Evolutionary conservation across 2,113 vertebrate species (phyloP), one percentile per base, ranked within the genome.

Genomic region (Paraplagusia blochii): DNA sequence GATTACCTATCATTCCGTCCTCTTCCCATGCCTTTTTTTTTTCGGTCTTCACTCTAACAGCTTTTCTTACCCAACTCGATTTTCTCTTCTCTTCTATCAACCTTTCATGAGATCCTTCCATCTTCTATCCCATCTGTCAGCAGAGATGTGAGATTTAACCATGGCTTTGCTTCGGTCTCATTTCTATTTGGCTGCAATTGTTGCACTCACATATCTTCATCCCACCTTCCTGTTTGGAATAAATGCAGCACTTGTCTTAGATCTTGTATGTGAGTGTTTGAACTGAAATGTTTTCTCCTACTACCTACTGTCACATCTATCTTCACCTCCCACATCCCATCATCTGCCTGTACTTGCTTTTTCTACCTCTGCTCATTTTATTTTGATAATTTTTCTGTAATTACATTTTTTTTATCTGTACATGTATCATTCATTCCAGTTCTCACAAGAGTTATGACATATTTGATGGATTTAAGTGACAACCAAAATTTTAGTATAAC

Each of bases 201-300:
- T 15, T 38, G 17, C 7, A 8, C 18, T 52, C n/a, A 22, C 40
- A 39, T 63, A 13, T 62, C 57, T 65, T 59, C 54, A 46, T 60
- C 22, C 47, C 53, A 15, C 60, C 52, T 53, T 67, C 53, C 49
- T 63, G 15, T 60, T 78, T 64, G 0, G 10, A 66, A 55, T 64
- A 69, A 81, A 80, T 8, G 10, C 38, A 33, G 52, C 17, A 9
- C 49, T 33, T 9, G 2, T 46, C 36, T 83, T 45, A 68, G 72
- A 58, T 82, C 72, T 71, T 7, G 51, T 40, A 34, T 68, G 53
- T 77, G 29, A 52, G 50, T 66, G 74, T 84, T 78, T 70, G 66
- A 80, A 69, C 71, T 74, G 45, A 49, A 80, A 72, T 57, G 50
- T 71, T 66, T 78, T 47, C 71, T 72, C 49, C 51, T 50, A 58